Evolutionary conservation across 2,888 invertebrate species (phyloP).

Genomic region (Glyphotaelius pellucidus): DNA sequence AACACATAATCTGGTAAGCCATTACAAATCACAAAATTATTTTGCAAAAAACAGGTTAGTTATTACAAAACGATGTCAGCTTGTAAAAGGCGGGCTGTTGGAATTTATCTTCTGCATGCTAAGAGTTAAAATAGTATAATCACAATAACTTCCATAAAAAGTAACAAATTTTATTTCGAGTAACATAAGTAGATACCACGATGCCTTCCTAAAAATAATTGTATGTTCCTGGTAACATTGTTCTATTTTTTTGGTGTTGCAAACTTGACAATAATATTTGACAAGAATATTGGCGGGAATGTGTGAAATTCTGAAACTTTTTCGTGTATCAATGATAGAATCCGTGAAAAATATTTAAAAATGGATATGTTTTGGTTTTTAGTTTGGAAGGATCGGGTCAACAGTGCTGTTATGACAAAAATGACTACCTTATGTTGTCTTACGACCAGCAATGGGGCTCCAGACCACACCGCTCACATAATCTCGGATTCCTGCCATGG

Average conservation of each 20-base stretch:
- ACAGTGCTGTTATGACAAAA: constrained; percentile 98
- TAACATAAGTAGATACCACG: background rate
- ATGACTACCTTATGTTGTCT: constrained; percentile 93
- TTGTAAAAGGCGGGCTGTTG: too few relatives aligned
- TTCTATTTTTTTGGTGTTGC: background rate
- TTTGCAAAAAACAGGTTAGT: too few relatives aligned
- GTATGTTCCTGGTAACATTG: background rate
- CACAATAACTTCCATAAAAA: too few relatives aligned
- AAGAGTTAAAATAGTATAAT: too few relatives aligned
- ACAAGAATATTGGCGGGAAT: background rate
- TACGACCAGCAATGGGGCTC: constrained; percentile 98
- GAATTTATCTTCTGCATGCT: too few relatives aligned
- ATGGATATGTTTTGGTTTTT: constrained; percentile 64
- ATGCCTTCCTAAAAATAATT: background rate
- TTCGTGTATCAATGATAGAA: background rate
- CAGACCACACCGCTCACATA: constrained; percentile 89
- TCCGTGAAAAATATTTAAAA: constrained; percentile 30
- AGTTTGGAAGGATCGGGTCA: constrained; percentile 95
- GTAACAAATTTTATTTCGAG: background rate
- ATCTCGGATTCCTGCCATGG: constrained; percentile 95
- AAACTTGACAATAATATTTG: background rate
- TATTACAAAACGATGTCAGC: too few relatives aligned
- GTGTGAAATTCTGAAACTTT: background rate
- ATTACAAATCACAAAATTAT: too few relatives aligned
- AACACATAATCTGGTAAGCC: too few relatives aligned